Percentiles rank a stretch among this genome's conserved stretches.
phyloP scores from a whole-genome alignment of 2,888 invertebrate genomes.

The Monopis laevigella region DNA sequence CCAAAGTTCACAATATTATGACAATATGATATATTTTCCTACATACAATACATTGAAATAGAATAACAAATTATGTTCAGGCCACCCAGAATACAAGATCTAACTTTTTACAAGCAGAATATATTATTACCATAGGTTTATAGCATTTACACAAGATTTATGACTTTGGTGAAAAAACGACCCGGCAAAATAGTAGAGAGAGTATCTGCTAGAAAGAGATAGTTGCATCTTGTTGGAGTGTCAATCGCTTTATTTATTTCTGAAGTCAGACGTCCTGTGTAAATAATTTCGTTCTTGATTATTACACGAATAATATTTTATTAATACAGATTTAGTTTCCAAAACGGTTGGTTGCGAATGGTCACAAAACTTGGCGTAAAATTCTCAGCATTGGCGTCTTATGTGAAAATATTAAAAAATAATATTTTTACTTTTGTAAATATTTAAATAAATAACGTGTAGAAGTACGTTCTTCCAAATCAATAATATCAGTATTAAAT shows the following conservation, averaged over 20 bases:
- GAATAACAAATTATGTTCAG: slow-evolving; percentile 57
- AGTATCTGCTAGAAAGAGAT: no score
- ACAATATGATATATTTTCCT: slow-evolving; percentile 63
- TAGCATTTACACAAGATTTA: no score
- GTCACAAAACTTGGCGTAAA: slow-evolving; percentile 58
- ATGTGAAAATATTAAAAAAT: no score
- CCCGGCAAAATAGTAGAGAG: no score
- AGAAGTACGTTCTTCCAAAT: slow-evolving; percentile 58
- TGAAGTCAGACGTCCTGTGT: no score
- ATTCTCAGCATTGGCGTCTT: slow-evolving; percentile 54
- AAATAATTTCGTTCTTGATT: no score
- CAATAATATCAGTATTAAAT: slow-evolving; percentile 63
- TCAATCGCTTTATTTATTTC: no score
- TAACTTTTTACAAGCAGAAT: slow-evolving; percentile 57
- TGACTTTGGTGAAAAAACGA: no score
- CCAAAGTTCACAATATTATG: slow-evolving; percentile 36
- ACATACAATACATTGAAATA: slow-evolving; percentile 49
- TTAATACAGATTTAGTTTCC: no score
- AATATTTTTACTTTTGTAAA: slow-evolving; percentile 46
- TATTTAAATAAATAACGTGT: slow-evolving; percentile 39
- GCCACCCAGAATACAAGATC: slow-evolving; percentile 68
- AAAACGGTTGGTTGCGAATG: slow-evolving; percentile 60
- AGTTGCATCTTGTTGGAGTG: no score
- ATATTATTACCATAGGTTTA: no score
- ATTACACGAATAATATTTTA: no score